Evolutionary conservation across 2,797 vertebrate genomes (phyloP).

Genomic region (Rhyacichthys aspro): DNA sequence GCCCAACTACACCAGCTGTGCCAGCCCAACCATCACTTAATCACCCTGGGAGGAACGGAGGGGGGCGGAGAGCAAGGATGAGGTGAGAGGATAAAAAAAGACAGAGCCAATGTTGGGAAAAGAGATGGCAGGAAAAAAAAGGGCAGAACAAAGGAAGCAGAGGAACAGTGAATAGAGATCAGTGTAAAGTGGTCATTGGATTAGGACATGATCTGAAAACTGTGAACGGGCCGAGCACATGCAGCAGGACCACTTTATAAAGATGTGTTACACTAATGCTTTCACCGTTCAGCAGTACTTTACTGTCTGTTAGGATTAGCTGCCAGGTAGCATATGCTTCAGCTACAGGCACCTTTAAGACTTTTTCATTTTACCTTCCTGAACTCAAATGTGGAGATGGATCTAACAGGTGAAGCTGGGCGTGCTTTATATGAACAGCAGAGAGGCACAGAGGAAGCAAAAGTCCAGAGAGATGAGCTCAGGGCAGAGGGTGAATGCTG

Average conservation of each 20-base stretch:
- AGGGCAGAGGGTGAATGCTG: constrained; percentile 14
- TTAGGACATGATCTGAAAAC: neutral
- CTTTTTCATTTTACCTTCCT: too few relatives aligned
- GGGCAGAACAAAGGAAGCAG: neutral
- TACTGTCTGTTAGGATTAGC: too few relatives aligned
- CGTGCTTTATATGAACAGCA: constrained; percentile 5
- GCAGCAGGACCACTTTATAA: too few relatives aligned
- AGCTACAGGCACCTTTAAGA: too few relatives aligned
- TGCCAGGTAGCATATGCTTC: too few relatives aligned
- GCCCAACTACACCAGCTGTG: constrained; percentile 72
- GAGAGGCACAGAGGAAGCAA: constrained; percentile 9
- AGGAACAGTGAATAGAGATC: constrained; percentile 6
- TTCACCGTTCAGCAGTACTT: too few relatives aligned
- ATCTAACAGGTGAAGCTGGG: neutral
- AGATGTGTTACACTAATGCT: too few relatives aligned
- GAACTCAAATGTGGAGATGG: neutral
- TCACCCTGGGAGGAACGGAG: constrained; percentile 53
- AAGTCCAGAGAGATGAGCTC: constrained; percentile 26
- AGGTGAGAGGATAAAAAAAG: constrained; percentile 27
- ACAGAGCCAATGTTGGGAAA: constrained; percentile 20
- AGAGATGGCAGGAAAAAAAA: constrained; percentile 9
- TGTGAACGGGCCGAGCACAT: too few relatives aligned
- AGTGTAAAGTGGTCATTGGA: neutral
- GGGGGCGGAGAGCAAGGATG: constrained; percentile 10
- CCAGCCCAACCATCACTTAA: constrained; percentile 69